Evolutionary conservation across 53 echinoderm and acorn worm genomes (phyloP), one percentile per base, ranked within the genome.

Genomic region (Paracentrotus lividus): DNA sequence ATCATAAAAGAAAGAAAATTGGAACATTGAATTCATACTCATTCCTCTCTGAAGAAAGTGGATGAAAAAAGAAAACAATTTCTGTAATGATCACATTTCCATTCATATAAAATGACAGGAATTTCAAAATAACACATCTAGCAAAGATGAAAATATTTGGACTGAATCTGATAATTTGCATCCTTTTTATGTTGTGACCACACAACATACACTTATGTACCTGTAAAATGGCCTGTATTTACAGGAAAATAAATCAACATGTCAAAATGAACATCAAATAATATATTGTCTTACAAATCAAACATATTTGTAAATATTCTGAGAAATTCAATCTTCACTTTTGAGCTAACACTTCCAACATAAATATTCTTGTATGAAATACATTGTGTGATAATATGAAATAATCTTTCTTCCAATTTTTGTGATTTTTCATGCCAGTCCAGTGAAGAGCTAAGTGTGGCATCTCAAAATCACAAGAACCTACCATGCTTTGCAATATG

Each of bases 391-490:
- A 81, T 81, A n/a, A 81, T 81, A 81, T 45, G 47, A 81, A 81
- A n/a, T 26, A 8, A 45, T 26, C 47, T 18, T 81, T 26, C 27
- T 47, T 44, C 42, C 27, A 23, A 43, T 45, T 81, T 64, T 47
- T 81, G 81, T 81, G 81, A 81, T 81, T 45, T 72, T 81, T n/a
- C 81, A 81, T 81, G 81, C 81, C 81, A 44, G 81, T 81, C 8
- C 24, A 23, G 81, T 47, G 4, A 21, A 8, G 12, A 81, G 9
- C 24, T 47, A 81, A 81, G 81, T 81, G 81, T 81, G 81, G 81
- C 81, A 81, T 81, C 18, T 24, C 81, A 45, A 26, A 81, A 81
- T 81, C 44, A 81, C 81, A 81, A 81, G 81, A 47, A 45, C n/a
- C 81, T n/a, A n/a, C 33, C 81, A 81, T 81, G 81, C 81, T 81